These are phyloP conservation scores for Hemichromis elongatus DNA, from an alignment of 2,113 vertebrate genomes.

Conservation along the genomic window DNA sequence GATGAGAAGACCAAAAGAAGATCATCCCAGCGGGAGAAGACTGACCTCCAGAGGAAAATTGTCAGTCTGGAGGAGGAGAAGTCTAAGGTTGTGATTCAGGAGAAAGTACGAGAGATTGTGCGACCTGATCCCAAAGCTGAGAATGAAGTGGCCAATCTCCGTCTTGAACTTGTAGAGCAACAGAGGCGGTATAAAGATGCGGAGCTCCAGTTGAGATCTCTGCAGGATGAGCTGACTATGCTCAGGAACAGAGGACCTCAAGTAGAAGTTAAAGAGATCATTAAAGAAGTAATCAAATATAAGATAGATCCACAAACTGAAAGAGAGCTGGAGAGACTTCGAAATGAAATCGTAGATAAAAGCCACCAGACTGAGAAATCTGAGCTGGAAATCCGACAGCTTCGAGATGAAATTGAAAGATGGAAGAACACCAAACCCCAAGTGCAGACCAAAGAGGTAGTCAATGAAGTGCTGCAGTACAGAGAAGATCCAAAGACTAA, in stretches of 20 bases:
- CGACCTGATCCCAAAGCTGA: slow-evolving; percentile 93
- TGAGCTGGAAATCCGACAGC: slow-evolving; percentile 88
- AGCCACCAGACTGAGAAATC: slow-evolving; percentile 84
- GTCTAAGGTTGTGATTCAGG: slow-evolving; percentile 86
- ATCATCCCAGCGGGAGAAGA: slow-evolving; percentile 78
- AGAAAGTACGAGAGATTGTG: slow-evolving; percentile 92
- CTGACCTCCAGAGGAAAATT: slow-evolving; percentile 86
- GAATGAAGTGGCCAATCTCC: slow-evolving; percentile 89
- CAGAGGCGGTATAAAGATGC: slow-evolving; percentile 82
- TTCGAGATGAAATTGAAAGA: slow-evolving; percentile 87
- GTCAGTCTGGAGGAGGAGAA: slow-evolving; percentile 87
- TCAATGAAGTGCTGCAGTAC: slow-evolving; percentile 91
- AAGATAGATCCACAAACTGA: slow-evolving; percentile 90
- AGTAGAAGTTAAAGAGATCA: slow-evolving; percentile 88
- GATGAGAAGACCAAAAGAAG: slow-evolving; percentile 84
- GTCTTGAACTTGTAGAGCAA: slow-evolving; percentile 88
- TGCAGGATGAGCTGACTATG: slow-evolving; percentile 79
- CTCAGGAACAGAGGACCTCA: slow-evolving; percentile 84
- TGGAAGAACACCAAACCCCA: slow-evolving; percentile 90
- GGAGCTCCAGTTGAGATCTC: slow-evolving; percentile 81
- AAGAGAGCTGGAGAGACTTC: slow-evolving; percentile 84
- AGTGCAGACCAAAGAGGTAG: slow-evolving; percentile 89
- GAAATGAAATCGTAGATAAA: slow-evolving; percentile 92
- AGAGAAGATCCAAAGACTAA: slow-evolving; percentile 90
- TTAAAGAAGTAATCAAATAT: slow-evolving; percentile 96